Conservation (phyloP, 2,113 vertebrate species). For the Catagonus wagneri region DNA sequence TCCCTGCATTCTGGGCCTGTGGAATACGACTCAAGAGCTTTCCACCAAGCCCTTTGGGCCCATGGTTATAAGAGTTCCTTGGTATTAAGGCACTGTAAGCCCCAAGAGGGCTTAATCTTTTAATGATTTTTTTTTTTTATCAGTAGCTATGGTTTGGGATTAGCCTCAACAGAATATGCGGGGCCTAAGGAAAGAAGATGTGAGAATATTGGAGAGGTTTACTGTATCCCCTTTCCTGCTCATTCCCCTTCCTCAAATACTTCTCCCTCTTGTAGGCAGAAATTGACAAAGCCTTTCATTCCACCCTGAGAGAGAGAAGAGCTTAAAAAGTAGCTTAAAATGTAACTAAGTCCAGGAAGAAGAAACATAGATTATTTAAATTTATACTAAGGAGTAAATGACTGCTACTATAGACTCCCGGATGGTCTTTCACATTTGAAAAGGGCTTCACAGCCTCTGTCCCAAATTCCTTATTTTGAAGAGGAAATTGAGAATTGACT, state of each 20-base stretch:
- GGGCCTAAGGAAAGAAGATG: not conserved
- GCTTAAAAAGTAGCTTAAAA: slow-evolving; percentile 41
- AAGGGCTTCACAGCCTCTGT: not conserved
- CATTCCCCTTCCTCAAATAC: slow-evolving; percentile 32
- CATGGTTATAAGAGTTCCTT: slow-evolving; percentile 20
- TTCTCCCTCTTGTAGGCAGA: not conserved
- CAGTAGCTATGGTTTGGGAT: slow-evolving; percentile 53
- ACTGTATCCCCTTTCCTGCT: not conserved
- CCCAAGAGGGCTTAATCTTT: not conserved
- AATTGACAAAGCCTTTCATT: slow-evolving; percentile 44
- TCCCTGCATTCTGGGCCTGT: not conserved
- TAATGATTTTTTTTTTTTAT: slow-evolving; percentile 54
- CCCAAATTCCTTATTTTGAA: slow-evolving; percentile 34
- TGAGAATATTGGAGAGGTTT: slow-evolving; percentile 32
- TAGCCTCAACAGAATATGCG: slow-evolving; percentile 26
- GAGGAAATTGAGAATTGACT: slow-evolving; percentile 29
- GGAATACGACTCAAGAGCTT: slow-evolving; percentile 20
- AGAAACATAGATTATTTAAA: slow-evolving; percentile 10
- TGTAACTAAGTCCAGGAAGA: slow-evolving; percentile 18
- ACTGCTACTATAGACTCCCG: not conserved
- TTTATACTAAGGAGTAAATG: slow-evolving; percentile 58
- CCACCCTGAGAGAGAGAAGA: not conserved
- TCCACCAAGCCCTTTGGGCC: not conserved
- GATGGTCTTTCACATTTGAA: slow-evolving; percentile 33
- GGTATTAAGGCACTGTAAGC: slow-evolving; percentile 41